These are phyloP conservation scores for Pseudomyrmex gracilis DNA, from an alignment of 1,140 invertebrate species.

Conservation along the genomic window DNA sequence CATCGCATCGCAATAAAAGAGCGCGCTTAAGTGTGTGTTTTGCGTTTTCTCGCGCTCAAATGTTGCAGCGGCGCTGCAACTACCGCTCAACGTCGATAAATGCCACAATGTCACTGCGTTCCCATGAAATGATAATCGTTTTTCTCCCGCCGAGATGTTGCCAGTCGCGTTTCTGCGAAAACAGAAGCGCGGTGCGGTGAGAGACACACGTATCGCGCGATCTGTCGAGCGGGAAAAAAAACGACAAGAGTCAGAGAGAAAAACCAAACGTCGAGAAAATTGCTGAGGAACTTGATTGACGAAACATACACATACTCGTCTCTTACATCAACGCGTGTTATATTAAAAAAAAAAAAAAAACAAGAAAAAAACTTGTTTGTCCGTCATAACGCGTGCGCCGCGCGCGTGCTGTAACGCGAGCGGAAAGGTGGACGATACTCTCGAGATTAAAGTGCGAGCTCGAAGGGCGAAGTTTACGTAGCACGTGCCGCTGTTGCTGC, in stretches of 20 bases:
- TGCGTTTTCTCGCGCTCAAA: constrained; percentile 21
- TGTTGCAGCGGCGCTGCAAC: not conserved
- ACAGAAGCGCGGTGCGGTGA: constrained; percentile 11
- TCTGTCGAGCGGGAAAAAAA: constrained; percentile 35
- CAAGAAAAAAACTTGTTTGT: constrained; percentile 48
- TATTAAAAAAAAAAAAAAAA: constrained; percentile 10
- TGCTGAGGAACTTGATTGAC: constrained; percentile 38
- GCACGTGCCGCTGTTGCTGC: not conserved
- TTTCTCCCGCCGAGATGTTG: constrained; percentile 28
- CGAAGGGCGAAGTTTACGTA: constrained; percentile 15
- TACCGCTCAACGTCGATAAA: constrained; percentile 56
- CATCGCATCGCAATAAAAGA: constrained; percentile 44
- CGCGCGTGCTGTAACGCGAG: constrained; percentile 29
- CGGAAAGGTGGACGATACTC: constrained; percentile 44
- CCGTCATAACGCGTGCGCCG: not conserved
- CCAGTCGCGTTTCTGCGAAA: constrained; percentile 29
- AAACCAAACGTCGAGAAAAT: constrained; percentile 37
- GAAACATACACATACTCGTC: constrained; percentile 22
- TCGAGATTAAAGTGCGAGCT: constrained; percentile 46
- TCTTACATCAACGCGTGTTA: constrained; percentile 4
- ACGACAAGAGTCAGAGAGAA: not conserved
- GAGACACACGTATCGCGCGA: constrained; percentile 22
- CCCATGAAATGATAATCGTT: constrained; percentile 57
- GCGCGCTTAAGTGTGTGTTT: constrained; percentile 36
- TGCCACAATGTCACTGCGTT: constrained; percentile 59